A percentile compares a stretch with the other conserved stretches of the same genome.
Conservation (phyloP, 2,113 vertebrate species). For the Thomomys bottae region DNA sequence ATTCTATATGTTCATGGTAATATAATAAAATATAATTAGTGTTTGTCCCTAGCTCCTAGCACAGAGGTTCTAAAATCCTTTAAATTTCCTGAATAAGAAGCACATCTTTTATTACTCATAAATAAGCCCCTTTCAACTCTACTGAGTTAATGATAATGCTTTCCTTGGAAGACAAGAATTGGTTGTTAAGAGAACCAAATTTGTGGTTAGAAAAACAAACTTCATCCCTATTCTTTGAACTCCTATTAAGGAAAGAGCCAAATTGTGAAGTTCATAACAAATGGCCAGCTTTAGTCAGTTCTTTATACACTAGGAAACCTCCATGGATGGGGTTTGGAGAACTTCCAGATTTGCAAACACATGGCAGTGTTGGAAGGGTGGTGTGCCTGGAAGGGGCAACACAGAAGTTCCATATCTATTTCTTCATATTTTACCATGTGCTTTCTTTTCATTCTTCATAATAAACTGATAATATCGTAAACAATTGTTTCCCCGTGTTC, state of each 20-base stretch:
- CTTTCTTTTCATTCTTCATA: neutral
- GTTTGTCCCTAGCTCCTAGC: neutral
- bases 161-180: neutral
- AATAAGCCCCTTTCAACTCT: neutral
- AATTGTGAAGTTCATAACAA: neutral
- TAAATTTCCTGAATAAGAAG: neutral
- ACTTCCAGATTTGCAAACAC: neutral
- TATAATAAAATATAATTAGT: neutral
- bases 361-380: too few species aligned
- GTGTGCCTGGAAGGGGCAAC: neutral
- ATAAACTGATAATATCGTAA: neutral
- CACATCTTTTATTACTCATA: neutral
- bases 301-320: neutral
- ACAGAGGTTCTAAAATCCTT: neutral
- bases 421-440: too few species aligned
- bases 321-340: neutral
- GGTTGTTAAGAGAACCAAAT: neutral
- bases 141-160: neutral
- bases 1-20: neutral
- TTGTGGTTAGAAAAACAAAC: neutral
- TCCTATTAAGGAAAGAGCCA: neutral
- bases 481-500: neutral
- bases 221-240: too few species aligned
- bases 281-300: neutral
- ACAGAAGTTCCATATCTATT: neutral